Evolutionary conservation across 2,888 invertebrate genomes (phyloP).

Genomic region (Leucania comma): DNA sequence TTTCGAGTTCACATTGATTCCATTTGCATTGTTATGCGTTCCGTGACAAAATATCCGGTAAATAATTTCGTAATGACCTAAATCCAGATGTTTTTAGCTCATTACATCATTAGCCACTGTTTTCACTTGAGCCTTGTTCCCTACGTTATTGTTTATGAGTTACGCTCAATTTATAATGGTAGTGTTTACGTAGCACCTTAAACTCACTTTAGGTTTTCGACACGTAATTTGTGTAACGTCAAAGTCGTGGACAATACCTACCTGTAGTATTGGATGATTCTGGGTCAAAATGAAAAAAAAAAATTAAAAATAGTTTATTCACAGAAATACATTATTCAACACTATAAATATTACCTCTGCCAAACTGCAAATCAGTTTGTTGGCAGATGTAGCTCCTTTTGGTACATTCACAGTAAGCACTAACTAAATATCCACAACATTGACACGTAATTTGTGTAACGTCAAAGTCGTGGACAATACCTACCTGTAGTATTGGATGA

Average conservation of each 20-base stretch:
- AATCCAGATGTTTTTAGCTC: conserved; percentile 70
- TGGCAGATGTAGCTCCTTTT: too few species aligned
- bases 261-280: not conserved
- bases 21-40: conserved; percentile 43
- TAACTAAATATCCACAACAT: too few species aligned
- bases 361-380: too few species aligned
- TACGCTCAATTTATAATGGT: conserved; percentile 23
- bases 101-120: conserved; percentile 58
- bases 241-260: not conserved
- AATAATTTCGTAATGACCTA: conserved; percentile 66
- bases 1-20: conserved; percentile 23
- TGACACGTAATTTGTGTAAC: not conserved
- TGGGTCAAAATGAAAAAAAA: too few species aligned
- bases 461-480: not conserved
- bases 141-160: conserved; percentile 50
- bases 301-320: too few species aligned
- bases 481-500: not conserved
- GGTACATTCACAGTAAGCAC: too few species aligned
- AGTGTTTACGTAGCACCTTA: conserved; percentile 20
- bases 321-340: too few species aligned
- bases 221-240: not conserved
- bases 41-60: conserved; percentile 63
- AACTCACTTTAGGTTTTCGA: conserved; percentile 1
- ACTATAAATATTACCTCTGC: too few species aligned
- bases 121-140: conserved; percentile 52